These are phyloP conservation scores for Emys orbicularis DNA, from an alignment of 2,797 vertebrate species.

Conservation along the genomic window DNA sequence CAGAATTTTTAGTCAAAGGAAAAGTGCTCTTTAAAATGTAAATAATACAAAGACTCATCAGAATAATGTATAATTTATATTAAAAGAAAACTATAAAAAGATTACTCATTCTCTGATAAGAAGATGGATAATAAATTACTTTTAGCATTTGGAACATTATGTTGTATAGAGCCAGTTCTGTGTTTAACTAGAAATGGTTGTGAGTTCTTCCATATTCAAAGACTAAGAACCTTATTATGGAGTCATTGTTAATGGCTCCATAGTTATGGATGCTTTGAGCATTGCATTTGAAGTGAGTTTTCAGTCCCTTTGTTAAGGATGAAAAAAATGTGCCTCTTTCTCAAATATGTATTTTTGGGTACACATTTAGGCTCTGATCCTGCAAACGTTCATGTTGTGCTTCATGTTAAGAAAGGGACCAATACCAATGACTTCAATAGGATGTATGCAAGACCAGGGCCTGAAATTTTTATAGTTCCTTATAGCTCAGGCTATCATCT, in stretches of 20 bases:
- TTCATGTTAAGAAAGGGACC: background rate
- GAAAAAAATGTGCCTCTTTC: background rate
- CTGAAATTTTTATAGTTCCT: background rate
- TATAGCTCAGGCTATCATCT: background rate
- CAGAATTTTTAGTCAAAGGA: background rate
- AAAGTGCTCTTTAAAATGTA: constrained; percentile 40
- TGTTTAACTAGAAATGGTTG: background rate
- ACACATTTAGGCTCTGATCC: background rate
- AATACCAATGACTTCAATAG: background rate
- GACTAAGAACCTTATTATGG: background rate
- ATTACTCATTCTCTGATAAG: constrained; percentile 52
- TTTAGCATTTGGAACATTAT: background rate
- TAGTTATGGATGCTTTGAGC: constrained; percentile 3
- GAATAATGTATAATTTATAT: constrained; percentile 60
- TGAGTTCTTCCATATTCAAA: background rate
- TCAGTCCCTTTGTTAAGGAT: background rate
- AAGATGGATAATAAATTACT: constrained; percentile 43
- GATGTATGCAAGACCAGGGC: background rate
- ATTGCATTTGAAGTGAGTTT: constrained; percentile 3
- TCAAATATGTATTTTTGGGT: background rate
- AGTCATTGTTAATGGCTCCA: background rate
- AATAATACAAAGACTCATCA: constrained; percentile 32
- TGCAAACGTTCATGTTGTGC: no score
- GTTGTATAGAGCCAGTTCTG: background rate
- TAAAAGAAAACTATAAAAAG: constrained; percentile 28